Base-by-base conservation (phyloP, 2,113 vertebrate species). In the Carassius carassius region DNA sequence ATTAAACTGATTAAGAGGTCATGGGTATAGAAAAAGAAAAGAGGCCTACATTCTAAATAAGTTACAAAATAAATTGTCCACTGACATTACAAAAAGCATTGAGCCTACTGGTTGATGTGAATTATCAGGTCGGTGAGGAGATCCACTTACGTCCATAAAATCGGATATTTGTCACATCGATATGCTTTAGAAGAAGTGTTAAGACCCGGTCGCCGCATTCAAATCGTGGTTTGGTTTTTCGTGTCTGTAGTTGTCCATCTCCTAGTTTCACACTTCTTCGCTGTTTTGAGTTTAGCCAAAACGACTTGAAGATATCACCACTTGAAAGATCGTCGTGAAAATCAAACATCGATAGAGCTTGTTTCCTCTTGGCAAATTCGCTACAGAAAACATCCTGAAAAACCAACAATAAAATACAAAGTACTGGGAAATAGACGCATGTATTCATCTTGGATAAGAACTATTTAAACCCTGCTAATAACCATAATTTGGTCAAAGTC, bases 91-190 rank as follows among this genome's bases (percentile, higher is more conserved):
- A 32, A 11, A 44, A 12, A 37, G 1, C 17, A 51, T 12, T 29
- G 1, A 29, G 1, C 29, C 10, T 44, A 74, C 41, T 47, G 3
- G 72, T 29, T 7, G 11, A 14, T 29, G n/a, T 1, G 11, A 49
- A 35, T 35, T 10, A 37, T 41, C 19, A 72, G 17, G 0, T 41
- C 1, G 10, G 14, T 7, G 5, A 73, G 70, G 5, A 12, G 2
- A 5, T n/a, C 5, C 13, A 81, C 79, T 69, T 51, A 81, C 79
- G 62, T 69, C 44, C 79, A 35, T 54, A 13, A 51, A 81, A 16
- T n/a, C 5, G 4, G 44, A 67, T 21, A 12, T 69, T 47, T 4
- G 0, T 0, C 14, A 12, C 37, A 49, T 81, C 78, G 0, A 2
- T 23, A 0, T 47, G 37, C 13, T 47, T 65, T 7, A 81, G 7